phyloP scores from a whole-genome alignment of 2,113 vertebrate genomes.

The Saguinus imperator region DNA sequence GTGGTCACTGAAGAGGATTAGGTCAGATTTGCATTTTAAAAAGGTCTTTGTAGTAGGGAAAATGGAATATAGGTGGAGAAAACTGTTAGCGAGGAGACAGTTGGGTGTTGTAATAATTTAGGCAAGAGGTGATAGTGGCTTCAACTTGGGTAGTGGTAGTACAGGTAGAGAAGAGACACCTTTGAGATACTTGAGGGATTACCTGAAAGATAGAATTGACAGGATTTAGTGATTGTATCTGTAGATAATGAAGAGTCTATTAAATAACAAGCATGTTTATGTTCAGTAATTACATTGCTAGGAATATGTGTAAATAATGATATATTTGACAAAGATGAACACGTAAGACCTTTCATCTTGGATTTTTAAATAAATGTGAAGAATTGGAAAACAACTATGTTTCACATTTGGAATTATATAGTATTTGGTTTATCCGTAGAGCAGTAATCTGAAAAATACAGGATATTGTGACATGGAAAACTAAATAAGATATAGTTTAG shows the following conservation, averaged over 20 bases:
- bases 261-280: neutral
- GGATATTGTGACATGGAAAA: neutral
- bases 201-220: neutral
- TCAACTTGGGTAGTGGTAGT: neutral
- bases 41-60: neutral
- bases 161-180: neutral
- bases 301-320: neutral
- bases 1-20: neutral
- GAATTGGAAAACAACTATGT: neutral
- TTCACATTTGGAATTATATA: neutral
- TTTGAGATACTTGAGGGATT: neutral
- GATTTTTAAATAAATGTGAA: neutral
- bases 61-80: neutral
- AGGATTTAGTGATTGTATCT: neutral
- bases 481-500: neutral
- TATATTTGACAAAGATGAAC: neutral
- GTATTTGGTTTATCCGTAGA: neutral
- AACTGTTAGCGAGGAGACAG: neutral
- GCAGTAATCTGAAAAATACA: neutral
- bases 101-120: neutral
- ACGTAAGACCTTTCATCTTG: neutral
- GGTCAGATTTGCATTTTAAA: neutral
- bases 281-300: neutral
- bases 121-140: neutral
- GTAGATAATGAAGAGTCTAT: neutral